Conservation (phyloP, 37 sponge, comb jelly and placozoan species). For the Hexactinellida sp. region DNA sequence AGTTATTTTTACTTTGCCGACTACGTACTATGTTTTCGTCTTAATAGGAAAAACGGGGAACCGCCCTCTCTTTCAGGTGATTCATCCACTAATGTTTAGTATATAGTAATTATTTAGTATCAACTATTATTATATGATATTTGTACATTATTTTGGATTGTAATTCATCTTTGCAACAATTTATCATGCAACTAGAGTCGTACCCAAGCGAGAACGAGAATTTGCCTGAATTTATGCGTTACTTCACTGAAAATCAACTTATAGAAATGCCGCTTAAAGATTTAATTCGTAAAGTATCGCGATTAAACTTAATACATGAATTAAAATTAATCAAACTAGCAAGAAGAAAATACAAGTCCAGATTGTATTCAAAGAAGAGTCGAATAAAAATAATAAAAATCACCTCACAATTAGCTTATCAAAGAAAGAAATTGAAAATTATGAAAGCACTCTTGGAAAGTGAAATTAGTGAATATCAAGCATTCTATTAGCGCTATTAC, state of each 20-base stretch:
- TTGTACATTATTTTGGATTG: no score
- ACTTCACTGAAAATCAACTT: background rate
- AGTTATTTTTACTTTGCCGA: no score
- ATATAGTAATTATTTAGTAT: no score
- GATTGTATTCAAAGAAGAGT: background rate
- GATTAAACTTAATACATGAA: background rate
- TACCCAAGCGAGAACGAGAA: background rate
- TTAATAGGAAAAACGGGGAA: no score
- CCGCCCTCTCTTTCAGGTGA: no score
- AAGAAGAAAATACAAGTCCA: background rate
- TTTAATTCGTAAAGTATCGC: background rate
- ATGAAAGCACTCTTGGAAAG: background rate
- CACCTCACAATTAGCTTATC: background rate
- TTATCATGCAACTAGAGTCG: background rate
- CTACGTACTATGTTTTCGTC: no score
- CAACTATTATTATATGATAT: no score
- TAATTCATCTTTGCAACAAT: no score
- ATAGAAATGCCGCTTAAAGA: background rate
- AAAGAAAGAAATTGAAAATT: background rate
- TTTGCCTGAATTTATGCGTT: background rate
- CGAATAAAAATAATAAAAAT: background rate
- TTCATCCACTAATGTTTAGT: no score
- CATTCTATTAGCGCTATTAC: no score
- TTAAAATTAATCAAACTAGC: background rate
- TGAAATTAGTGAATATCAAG: no score